A percentile compares a stretch with the other conserved stretches of the same genome.
phyloP scores from a whole-genome alignment of 1,140 invertebrate genomes.

The Atopsyche davidsoni region DNA sequence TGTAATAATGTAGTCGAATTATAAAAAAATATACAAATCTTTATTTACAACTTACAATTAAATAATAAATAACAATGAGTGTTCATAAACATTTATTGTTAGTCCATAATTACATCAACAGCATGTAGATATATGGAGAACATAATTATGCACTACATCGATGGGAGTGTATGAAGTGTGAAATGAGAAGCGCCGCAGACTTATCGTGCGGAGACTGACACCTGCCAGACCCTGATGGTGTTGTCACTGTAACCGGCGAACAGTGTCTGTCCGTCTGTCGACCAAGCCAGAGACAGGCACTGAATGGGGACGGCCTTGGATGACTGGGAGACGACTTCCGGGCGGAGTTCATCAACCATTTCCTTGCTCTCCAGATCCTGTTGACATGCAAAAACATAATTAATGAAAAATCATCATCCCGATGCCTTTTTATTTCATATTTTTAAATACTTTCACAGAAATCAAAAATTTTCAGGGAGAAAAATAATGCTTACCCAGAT shows the following conservation, averaged over 20 bases:
- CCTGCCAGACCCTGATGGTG: slow-evolving; percentile 97
- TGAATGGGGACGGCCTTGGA: slow-evolving; percentile 86
- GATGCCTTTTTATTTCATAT: too few relatives aligned
- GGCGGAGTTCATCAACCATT: slow-evolving; percentile 96
- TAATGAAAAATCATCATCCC: too few relatives aligned
- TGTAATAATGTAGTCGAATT: too few relatives aligned
- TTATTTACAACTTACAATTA: slow-evolving; percentile 4
- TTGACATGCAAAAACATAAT: too few relatives aligned
- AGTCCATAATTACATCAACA: slow-evolving; percentile 7
- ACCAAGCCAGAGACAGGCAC: slow-evolving; percentile 98
- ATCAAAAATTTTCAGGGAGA: too few relatives aligned
- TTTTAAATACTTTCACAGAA: too few relatives aligned
- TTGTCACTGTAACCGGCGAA: slow-evolving; percentile 99
- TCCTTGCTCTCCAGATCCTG: slow-evolving; percentile 98
- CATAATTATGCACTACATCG: slow-evolving; percentile 2
- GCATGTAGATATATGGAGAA: not conserved
- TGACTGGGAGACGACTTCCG: slow-evolving; percentile 78
- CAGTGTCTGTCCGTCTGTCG: slow-evolving; percentile 96
- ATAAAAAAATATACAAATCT: not conserved
- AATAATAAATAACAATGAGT: slow-evolving; percentile 5
- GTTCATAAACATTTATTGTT: slow-evolving; percentile 4
- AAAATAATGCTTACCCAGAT: slow-evolving; percentile 90
- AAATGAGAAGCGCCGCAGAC: slow-evolving; percentile 4
- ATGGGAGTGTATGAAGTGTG: not conserved
- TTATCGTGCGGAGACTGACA: slow-evolving; percentile 73